Evolutionary conservation across 2,113 vertebrate species (phyloP).

Genomic region (Calidris pugnax): DNA sequence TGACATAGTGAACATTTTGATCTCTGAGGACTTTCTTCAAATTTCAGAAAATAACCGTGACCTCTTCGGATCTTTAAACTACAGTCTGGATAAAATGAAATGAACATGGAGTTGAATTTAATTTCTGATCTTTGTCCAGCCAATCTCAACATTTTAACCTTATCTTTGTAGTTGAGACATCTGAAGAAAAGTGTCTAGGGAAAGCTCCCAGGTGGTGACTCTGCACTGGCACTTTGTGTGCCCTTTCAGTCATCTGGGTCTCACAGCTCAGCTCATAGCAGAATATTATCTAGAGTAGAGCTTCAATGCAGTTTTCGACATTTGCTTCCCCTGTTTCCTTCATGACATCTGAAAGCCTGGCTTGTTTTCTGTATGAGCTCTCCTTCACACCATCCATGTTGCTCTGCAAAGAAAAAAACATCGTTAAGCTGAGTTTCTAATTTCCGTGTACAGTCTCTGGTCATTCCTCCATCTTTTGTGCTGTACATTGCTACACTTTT

Average conservation of each 20-base stretch:
- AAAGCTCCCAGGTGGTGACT: conserved; percentile 41
- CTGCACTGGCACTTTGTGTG: neutral
- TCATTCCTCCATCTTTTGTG: neutral
- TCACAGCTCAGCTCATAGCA: conserved; percentile 10
- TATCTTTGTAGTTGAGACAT: conserved; percentile 45
- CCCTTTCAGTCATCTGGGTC: conserved; percentile 20
- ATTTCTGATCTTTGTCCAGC: conserved; percentile 58
- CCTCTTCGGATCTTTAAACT: conserved; percentile 41
- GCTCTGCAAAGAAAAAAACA: neutral
- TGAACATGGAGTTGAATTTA: conserved; percentile 45
- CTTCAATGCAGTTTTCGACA: neutral
- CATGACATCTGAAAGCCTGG: neutral
- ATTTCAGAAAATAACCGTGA: conserved; percentile 46
- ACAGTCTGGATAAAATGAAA: conserved; percentile 47
- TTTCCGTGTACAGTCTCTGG: neutral
- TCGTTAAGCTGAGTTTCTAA: neutral
- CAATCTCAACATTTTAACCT: conserved; percentile 62
- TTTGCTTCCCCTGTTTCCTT: neutral
- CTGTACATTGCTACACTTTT: neutral
- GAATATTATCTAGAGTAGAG: neutral
- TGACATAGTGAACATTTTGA: conserved; percentile 48
- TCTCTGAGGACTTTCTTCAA: conserved; percentile 40
- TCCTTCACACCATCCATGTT: neutral
- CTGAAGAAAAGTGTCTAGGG: conserved; percentile 45
- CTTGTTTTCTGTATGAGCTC: neutral